Evolutionary conservation across 2,888 invertebrate genomes (phyloP).

Genomic region (Scaptomyza tumidula): DNA sequence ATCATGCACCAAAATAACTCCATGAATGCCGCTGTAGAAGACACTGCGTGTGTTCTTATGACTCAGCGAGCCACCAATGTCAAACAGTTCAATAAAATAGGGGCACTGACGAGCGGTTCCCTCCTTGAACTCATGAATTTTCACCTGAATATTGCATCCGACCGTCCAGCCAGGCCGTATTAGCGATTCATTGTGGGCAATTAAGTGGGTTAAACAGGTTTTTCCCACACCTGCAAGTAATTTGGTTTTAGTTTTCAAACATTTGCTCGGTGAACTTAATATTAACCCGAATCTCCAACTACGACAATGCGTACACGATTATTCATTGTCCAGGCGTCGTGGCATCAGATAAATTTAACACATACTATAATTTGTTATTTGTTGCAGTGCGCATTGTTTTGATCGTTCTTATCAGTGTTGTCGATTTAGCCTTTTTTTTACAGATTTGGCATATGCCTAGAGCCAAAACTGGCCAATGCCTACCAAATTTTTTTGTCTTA

Average conservation of each 20-base stretch:
- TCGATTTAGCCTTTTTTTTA: background rate
- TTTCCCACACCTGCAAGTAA: slow-evolving; percentile 94
- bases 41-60: slow-evolving; percentile 97
- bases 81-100: slow-evolving; percentile 98
- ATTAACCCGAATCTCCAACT: slow-evolving; percentile 94
- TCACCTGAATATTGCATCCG: slow-evolving; percentile 97
- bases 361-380: background rate
- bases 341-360: slow-evolving; percentile 10
- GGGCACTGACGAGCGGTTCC: slow-evolving; percentile 95
- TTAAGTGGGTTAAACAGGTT: slow-evolving; percentile 95
- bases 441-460: background rate
- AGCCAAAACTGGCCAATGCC: background rate
- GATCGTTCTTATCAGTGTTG: background rate
- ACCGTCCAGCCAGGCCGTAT: slow-evolving; percentile 97
- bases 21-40: slow-evolving; percentile 97
- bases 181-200: slow-evolving; percentile 94
- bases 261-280: background rate
- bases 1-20: slow-evolving; percentile 98
- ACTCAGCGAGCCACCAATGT: slow-evolving; percentile 96
- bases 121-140: slow-evolving; percentile 97
- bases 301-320: slow-evolving; percentile 92
- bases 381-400: slow-evolving; percentile 9
- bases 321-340: slow-evolving; percentile 46
- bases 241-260: slow-evolving; percentile 55
- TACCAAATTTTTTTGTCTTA: too few relatives aligned